A percentile compares a stretch with the other conserved stretches of the same genome.
These are phyloP conservation scores for Copsychus sechellarum DNA, from an alignment of 2,113 vertebrate species.

Conservation along the genomic window DNA sequence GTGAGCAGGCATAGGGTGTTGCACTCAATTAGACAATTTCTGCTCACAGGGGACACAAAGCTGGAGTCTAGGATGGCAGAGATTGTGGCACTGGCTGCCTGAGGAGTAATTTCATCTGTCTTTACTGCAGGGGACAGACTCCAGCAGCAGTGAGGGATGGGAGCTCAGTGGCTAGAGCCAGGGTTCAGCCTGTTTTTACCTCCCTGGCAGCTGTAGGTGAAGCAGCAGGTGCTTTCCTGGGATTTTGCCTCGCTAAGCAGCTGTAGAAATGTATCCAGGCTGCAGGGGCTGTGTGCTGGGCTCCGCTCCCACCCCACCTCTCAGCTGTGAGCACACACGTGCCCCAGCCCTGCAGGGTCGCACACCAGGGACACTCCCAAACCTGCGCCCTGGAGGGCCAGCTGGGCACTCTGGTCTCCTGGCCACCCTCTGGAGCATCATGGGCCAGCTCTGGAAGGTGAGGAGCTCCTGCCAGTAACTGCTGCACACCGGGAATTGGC, in stretches of 20 bases:
- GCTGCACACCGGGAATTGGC: rapidly evolving
- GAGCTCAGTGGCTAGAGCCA: background rate
- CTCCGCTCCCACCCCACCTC: rapidly evolving
- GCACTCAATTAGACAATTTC: background rate
- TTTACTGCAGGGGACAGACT: background rate
- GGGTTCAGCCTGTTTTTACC: background rate
- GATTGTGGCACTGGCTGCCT: background rate
- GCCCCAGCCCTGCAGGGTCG: background rate
- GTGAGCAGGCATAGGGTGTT: background rate
- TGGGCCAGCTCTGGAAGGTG: background rate
- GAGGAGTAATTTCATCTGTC: background rate
- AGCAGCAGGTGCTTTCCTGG: slow-evolving; percentile 28
- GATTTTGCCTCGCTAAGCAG: background rate
- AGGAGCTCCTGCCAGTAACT: background rate
- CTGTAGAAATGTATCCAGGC: background rate
- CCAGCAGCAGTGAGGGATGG: rapidly evolving
- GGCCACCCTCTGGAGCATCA: background rate
- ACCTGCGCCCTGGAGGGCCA: background rate
- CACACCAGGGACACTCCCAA: background rate
- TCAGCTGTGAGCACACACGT: background rate
- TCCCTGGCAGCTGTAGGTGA: slow-evolving; percentile 30
- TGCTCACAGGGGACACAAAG: background rate
- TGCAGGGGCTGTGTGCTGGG: background rate
- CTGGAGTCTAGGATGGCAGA: background rate
- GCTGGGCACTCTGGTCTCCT: background rate